Conservation (phyloP, 2,113 vertebrate species). For the Passer domesticus region DNA sequence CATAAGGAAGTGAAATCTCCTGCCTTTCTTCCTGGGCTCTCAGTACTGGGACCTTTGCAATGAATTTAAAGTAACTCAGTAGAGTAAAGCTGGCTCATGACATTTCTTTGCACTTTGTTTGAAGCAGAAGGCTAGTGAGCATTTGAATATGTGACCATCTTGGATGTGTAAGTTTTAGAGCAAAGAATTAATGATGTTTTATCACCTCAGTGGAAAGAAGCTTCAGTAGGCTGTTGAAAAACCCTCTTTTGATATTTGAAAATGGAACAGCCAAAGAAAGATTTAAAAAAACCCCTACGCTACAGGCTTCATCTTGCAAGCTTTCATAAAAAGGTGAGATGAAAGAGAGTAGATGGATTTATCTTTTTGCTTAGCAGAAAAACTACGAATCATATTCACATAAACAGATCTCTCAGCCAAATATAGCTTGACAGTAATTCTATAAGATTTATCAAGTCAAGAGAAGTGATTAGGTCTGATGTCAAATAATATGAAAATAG, state of each 20-base stretch:
- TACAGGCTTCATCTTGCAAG: slow-evolving; percentile 57
- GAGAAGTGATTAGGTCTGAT: slow-evolving; percentile 64
- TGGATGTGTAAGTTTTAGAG: slow-evolving; percentile 45
- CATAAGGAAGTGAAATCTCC: background rate
- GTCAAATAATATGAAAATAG: slow-evolving; percentile 44
- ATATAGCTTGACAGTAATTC: slow-evolving; percentile 74
- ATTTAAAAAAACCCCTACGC: background rate
- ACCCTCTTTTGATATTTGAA: slow-evolving; percentile 62
- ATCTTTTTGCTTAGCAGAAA: slow-evolving; percentile 71
- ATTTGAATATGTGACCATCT: slow-evolving; percentile 34
- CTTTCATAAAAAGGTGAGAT: slow-evolving; percentile 70
- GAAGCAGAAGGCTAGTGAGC: slow-evolving; percentile 10
- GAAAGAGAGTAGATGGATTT: slow-evolving; percentile 75
- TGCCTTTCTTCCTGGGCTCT: background rate
- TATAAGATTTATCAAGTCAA: slow-evolving; percentile 66
- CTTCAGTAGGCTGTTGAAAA: slow-evolving; percentile 56
- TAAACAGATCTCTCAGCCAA: slow-evolving; percentile 74
- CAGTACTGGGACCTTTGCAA: background rate
- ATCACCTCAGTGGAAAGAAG: slow-evolving; percentile 43
- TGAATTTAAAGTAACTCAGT: background rate
- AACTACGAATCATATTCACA: slow-evolving; percentile 67
- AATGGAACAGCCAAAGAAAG: slow-evolving; percentile 59
- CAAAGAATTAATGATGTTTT: slow-evolving; percentile 59
- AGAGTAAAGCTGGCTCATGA: background rate
- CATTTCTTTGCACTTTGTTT: background rate